phyloP scores from a whole-genome alignment of 2,113 vertebrate genomes.

The Leucosticte australis region DNA sequence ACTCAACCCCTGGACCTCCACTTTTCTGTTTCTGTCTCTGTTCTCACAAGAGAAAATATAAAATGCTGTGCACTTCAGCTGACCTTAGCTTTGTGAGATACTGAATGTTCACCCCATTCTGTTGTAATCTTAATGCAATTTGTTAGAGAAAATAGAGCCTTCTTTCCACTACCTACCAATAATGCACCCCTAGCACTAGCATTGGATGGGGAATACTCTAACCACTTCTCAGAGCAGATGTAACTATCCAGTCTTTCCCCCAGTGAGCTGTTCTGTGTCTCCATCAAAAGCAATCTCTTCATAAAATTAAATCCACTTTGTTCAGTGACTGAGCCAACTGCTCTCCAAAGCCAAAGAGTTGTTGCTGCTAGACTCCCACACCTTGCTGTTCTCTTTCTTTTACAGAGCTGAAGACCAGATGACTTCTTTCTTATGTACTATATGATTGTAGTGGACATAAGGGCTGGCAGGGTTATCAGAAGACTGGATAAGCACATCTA shows the following conservation, averaged over 20 bases:
- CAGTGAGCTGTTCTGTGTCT: neutral
- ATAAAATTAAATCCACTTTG: slow-evolving; percentile 34
- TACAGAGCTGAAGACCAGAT: neutral
- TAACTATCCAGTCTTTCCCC: neutral
- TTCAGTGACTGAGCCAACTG: neutral
- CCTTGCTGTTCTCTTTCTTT: neutral
- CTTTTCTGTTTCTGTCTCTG: slow-evolving; percentile 15
- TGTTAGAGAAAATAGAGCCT: slow-evolving; percentile 1
- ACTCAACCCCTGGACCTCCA: neutral
- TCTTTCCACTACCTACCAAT: neutral
- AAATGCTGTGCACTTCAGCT: slow-evolving; percentile 19
- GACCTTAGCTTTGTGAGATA: slow-evolving; percentile 27
- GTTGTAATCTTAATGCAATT: slow-evolving; percentile 20
- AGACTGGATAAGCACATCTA: neutral
- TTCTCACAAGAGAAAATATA: slow-evolving; percentile 13
- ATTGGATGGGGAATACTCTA: neutral
- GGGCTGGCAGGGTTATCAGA: neutral
- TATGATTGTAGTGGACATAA: neutral
- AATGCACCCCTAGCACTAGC: neutral
- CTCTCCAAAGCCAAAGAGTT: neutral
- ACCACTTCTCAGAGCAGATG: neutral
- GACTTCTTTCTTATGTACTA: neutral
- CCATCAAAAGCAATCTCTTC: neutral
- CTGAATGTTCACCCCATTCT: neutral
- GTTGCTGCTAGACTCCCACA: neutral